Evolutionary conservation across 2,113 vertebrate genomes (phyloP).

Genomic region (Strigops habroptila): DNA sequence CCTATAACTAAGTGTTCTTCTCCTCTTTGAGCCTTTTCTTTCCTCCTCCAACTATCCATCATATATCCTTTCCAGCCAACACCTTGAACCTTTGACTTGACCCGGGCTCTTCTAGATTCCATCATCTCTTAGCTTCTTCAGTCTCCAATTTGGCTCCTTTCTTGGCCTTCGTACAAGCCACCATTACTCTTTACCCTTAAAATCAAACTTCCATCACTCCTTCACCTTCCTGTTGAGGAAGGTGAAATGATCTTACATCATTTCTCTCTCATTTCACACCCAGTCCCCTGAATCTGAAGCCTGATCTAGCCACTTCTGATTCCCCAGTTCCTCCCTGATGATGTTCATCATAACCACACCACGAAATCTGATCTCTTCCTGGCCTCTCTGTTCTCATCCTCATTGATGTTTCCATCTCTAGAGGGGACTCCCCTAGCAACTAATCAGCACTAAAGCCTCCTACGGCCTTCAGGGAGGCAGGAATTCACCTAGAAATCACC

Average conservation of each 20-base stretch:
- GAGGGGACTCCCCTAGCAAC: constrained; percentile 24
- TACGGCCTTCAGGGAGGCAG: constrained; percentile 11
- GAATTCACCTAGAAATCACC: constrained; percentile 66
- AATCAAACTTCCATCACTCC: background rate
- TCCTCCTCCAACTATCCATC: background rate
- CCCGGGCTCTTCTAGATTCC: background rate
- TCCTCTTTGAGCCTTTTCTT: background rate
- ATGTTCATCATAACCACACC: background rate
- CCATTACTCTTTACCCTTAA: background rate
- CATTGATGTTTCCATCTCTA: constrained; percentile 6
- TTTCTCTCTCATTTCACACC: background rate
- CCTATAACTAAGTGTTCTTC: background rate
- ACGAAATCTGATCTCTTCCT: background rate
- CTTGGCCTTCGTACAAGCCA: background rate
- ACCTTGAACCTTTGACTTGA: background rate
- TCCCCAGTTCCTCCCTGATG: background rate
- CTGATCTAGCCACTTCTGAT: background rate
- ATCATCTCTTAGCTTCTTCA: background rate
- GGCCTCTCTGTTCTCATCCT: constrained; percentile 1
- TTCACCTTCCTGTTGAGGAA: background rate
- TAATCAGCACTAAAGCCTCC: constrained; percentile 28
- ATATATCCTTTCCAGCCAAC: background rate
- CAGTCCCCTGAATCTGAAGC: background rate
- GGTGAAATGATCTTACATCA: too few relatives aligned
- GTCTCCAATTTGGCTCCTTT: background rate